These are phyloP conservation scores for Nycticryphes semicollaris DNA, from an alignment of 2,113 vertebrate species.

Conservation along the genomic window DNA sequence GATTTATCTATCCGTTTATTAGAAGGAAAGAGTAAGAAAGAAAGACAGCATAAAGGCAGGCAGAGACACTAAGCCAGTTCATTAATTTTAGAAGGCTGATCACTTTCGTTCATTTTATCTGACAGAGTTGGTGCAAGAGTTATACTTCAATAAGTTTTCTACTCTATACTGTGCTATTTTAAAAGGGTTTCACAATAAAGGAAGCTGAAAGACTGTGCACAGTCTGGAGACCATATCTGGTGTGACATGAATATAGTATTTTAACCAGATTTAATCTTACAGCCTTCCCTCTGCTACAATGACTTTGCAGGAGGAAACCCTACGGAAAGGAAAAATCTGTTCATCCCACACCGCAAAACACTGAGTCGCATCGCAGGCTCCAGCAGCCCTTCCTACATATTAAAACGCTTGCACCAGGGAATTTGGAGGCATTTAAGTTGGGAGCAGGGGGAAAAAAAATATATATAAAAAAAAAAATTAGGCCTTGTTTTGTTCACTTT, in stretches of 20 bases:
- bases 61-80: not conserved
- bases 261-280: slow-evolving; percentile 53
- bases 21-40: not conserved
- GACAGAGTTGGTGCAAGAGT: not conserved
- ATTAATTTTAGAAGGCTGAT: not conserved
- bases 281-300: slow-evolving; percentile 28
- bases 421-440: not conserved
- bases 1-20: not conserved
- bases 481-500: not conserved
- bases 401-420: slow-evolving; percentile 18
- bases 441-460: not conserved
- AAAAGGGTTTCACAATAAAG: slow-evolving; percentile 52
- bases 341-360: slow-evolving; percentile 41
- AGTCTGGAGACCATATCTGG: slow-evolving; percentile 40
- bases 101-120: slow-evolving; percentile 30
- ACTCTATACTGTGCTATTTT: slow-evolving; percentile 22
- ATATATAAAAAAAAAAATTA: not conserved
- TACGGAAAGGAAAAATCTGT: slow-evolving; percentile 42
- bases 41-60: not conserved
- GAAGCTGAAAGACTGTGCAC: slow-evolving; percentile 44
- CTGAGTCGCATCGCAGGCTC: not conserved
- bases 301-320: slow-evolving; percentile 58
- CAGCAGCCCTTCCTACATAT: slow-evolving; percentile 35
- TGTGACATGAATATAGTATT: slow-evolving; percentile 52
- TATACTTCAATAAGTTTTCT: slow-evolving; percentile 43